Evolutionary conservation across 2,888 invertebrate species (phyloP).

Genomic region (Diadegma fenestrale): DNA sequence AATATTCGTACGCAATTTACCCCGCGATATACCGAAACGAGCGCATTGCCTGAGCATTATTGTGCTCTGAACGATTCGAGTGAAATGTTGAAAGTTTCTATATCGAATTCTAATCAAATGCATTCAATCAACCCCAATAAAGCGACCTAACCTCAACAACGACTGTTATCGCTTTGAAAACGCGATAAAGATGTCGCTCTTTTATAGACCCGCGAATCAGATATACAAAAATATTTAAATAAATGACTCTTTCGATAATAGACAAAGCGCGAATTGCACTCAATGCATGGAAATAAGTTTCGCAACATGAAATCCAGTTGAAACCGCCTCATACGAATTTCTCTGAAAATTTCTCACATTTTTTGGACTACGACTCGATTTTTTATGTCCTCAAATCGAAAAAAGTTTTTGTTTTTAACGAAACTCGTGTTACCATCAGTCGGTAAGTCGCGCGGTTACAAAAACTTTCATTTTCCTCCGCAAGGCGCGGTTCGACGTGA

Average conservation of each 20-base stretch:
- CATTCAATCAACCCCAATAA: background rate
- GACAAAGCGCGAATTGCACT: too few relatives aligned
- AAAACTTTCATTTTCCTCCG: background rate
- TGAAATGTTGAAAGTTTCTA: background rate
- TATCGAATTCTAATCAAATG: slow-evolving; percentile 7
- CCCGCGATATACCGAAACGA: slow-evolving; percentile 51
- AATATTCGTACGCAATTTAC: slow-evolving; percentile 49
- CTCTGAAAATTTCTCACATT: too few relatives aligned
- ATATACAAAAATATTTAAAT: background rate
- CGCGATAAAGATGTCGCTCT: slow-evolving; percentile 46
- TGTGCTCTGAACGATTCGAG: background rate
- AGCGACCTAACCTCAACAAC: slow-evolving; percentile 39
- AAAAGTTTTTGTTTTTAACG: background rate
- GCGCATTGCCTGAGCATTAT: slow-evolving; percentile 54
- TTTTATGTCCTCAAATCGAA: background rate
- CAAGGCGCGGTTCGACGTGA: background rate
- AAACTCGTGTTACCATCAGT: slow-evolving; percentile 7
- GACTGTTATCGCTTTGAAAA: background rate
- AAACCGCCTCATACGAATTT: background rate
- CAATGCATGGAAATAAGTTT: too few relatives aligned
- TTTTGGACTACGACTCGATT: background rate
- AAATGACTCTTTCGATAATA: background rate
- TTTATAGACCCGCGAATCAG: background rate
- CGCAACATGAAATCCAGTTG: background rate
- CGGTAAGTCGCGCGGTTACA: background rate